Percentiles rank a stretch among this genome's conserved stretches.
Conservation (phyloP, 2,113 vertebrate genomes). For the Rattus rattus region DNA sequence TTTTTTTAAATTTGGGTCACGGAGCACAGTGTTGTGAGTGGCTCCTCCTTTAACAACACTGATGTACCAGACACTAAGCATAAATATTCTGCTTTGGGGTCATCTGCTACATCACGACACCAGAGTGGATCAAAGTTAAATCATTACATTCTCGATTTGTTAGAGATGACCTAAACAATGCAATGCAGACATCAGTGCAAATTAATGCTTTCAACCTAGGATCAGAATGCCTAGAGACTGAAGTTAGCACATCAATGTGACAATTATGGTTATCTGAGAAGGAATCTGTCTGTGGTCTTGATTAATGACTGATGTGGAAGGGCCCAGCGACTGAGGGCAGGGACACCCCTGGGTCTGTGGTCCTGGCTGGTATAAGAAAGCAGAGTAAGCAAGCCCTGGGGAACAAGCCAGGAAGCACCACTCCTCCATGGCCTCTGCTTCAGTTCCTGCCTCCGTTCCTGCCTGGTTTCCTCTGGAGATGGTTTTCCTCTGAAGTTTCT, state of each 20-base stretch:
- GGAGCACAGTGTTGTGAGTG: neutral
- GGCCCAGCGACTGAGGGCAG: neutral
- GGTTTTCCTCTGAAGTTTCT: neutral
- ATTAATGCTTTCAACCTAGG: neutral
- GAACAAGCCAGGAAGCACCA: neutral
- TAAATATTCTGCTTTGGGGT: neutral
- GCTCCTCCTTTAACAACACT: neutral
- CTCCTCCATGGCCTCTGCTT: neutral
- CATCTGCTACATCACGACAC: neutral
- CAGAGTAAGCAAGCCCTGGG: neutral
- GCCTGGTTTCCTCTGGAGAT: neutral
- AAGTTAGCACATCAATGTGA: neutral
- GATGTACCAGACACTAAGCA: neutral
- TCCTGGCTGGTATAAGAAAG: neutral
- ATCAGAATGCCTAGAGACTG: constrained; percentile 37
- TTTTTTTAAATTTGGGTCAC: neutral
- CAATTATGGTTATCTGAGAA: neutral
- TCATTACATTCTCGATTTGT: neutral
- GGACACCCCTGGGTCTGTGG: neutral
- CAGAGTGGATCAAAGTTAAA: neutral
- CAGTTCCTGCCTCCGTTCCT: neutral
- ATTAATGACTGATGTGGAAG: neutral
- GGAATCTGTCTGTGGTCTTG: neutral
- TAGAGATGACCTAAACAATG: neutral
- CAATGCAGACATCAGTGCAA: neutral